Base-by-base conservation (phyloP, 2,888 invertebrate species). In the Dolichopus griseipennis region DNA sequence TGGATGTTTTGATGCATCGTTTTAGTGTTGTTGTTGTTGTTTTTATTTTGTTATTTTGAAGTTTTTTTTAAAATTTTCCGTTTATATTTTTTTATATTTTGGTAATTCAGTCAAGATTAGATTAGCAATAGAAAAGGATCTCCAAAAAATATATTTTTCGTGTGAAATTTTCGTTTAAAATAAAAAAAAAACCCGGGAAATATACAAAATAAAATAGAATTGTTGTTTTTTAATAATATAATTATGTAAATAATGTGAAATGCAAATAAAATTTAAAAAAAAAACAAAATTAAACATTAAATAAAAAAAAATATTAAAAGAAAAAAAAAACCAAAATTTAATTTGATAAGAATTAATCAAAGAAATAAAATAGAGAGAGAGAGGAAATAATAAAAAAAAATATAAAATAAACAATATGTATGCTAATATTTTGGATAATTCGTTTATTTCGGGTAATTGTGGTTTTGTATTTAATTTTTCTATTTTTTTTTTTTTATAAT, bases 81-180 rank as follows among this genome's bases (percentile, higher is more conserved):
- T 52, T 52, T 52, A 18, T 52, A n/a, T 52, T 52, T 52, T 52
- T 18, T 18, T 52, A 10, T 52, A 10, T 52, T 52, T 52, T 52
- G 52, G 52, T 52, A 52, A 52, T 3, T 52, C 52, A 52, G 52
- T 52, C 52, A 52, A 52, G 52, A 52, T 52, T 52, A 52, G 52
- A 52, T 52, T 52, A 52, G 52, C 52, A 52, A 52, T 52, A 52
- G 52, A 52, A 52, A 52, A 52, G 52, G 52, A 52, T 52, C n/a
- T n/a, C 52, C 9, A 18, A 18, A 52, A 34, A 34, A 34, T 34
- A 34, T 5, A 27, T 27, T 27, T 27, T 27, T n/a, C 8, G 37
- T 37, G 8, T 37, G 12, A n/a, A n/a, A n/a, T n/a, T n/a, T n/a
- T 10, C 37, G 37, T 37, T 52, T 41, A 41, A 41, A 41, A 41